Base-by-base conservation (phyloP, 2,888 invertebrate genomes). In the Apocheima hispidaria region DNA sequence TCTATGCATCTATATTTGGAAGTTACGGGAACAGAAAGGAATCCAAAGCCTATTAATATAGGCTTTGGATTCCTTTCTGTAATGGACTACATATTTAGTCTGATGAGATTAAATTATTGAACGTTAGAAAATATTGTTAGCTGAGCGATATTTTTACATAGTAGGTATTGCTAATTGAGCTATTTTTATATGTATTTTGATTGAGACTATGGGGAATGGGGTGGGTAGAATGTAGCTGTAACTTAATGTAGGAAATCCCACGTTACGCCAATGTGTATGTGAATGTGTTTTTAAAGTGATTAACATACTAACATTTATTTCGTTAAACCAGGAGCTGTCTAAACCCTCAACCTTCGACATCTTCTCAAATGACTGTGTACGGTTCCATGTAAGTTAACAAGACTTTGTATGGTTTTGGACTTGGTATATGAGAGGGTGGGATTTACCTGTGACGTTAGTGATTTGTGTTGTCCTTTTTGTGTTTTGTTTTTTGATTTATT, bases 301-400 rank as follows among this genome's bases (percentile, higher is more conserved):
- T 64, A 64, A 66, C 43, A 54, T 46, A 18, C 43, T 64, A 60
- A 64, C 58, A 41, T 33, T 12, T 30, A 38, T 54, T 61, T 60
- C 59, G 21, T 60, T 53, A 49, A 66, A 61, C 62, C 62, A 79
- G 79, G 79, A 74, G 79, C 69, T 67, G 78, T 33, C 61, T 74
- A 38, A 65, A 60, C 46, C 65, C 56, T 30, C 57, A 54, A 16
- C 38, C 30, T 53, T 55, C 70, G 50, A 55, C 67, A 10, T 40
- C 65, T 9, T 60, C 63, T 35, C 58, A 60, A 18, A 52, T 70
- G 58, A 53, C 65, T 50, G 9, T 61, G 49, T 79, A 80, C 55
- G 75, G 73, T 58, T 63, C 77, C 65, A 75, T 63, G 78, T 80
- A 79, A 80, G 81, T 80, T 51, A 26, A 48, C 26, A 41, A 14